Percentiles rank a stretch among this genome's conserved stretches.
Evolutionary conservation across 1,140 invertebrate genomes (phyloP).

Genomic region (Drosophila pectinifera): DNA sequence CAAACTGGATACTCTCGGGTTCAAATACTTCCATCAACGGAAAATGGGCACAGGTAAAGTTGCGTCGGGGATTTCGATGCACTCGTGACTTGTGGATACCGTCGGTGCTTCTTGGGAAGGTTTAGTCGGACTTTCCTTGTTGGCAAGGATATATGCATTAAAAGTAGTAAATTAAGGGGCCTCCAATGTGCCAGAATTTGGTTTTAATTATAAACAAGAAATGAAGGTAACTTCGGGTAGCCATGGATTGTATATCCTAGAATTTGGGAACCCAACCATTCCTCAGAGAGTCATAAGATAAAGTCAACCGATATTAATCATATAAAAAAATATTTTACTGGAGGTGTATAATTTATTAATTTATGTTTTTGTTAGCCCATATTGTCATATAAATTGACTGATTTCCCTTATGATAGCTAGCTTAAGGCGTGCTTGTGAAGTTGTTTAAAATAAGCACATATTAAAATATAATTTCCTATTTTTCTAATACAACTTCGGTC

Average conservation of each 20-base stretch:
- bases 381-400: too few relatives aligned
- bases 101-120: slow-evolving; percentile 9
- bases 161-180: background rate
- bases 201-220: background rate
- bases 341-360: background rate
- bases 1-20: slow-evolving; percentile 84
- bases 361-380: too few relatives aligned
- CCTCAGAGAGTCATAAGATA: background rate
- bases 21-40: slow-evolving; percentile 85
- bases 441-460: too few relatives aligned
- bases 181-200: background rate
- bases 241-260: background rate
- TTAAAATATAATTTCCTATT: too few relatives aligned
- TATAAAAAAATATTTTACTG: too few relatives aligned
- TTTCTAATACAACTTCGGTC: too few relatives aligned
- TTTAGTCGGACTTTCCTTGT: too few relatives aligned
- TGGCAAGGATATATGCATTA: background rate
- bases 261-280: background rate
- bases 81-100: background rate
- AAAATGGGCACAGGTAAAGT: slow-evolving; percentile 84
- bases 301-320: too few relatives aligned
- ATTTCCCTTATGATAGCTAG: too few relatives aligned
- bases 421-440: too few relatives aligned
- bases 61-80: background rate
- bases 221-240: background rate